A percentile compares a stretch with the other conserved stretches of the same genome.
Conservation (phyloP, 1,140 invertebrate genomes). For the Nixonia krombeini region DNA sequence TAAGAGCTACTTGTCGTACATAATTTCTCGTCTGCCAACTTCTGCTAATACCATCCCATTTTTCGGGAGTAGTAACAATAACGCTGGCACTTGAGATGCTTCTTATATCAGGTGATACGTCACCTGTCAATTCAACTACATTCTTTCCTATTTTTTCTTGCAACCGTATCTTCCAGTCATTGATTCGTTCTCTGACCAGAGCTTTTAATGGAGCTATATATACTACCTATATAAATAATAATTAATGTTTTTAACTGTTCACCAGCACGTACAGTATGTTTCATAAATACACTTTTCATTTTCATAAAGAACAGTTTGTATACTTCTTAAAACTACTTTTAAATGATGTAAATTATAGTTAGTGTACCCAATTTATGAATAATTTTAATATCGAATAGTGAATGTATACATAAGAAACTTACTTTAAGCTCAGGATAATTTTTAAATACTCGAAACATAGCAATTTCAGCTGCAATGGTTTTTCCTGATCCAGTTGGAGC, state of each 20-base stretch:
- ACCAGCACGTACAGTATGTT: too few species aligned
- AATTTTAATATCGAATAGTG: too few species aligned
- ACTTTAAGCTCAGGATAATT: slow-evolving; percentile 88
- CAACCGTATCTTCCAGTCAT: slow-evolving; percentile 95
- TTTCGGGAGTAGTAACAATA: slow-evolving; percentile 99
- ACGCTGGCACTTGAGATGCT: slow-evolving; percentile 89
- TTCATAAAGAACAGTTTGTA: too few species aligned
- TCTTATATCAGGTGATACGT: slow-evolving; percentile 93
- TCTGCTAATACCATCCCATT: slow-evolving; percentile 98
- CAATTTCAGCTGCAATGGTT: slow-evolving; percentile 98
- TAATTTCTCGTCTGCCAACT: slow-evolving; percentile 98
- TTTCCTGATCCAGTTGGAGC: slow-evolving; percentile 99
- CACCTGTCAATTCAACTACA: slow-evolving; percentile 97
- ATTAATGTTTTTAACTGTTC: too few species aligned
- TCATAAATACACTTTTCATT: neutral
- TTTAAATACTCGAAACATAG: slow-evolving; percentile 95
- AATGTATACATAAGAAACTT: too few species aligned
- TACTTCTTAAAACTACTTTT: too few species aligned
- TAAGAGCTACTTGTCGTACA: slow-evolving; percentile 91
- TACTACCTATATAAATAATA: slow-evolving; percentile 83
- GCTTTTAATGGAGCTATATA: slow-evolving; percentile 99
- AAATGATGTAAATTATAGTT: too few species aligned
- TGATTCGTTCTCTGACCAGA: slow-evolving; percentile 94
- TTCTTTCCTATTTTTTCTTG: slow-evolving; percentile 83
- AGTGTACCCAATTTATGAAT: slow-evolving; percentile 1